Conservation (phyloP, 2,113 vertebrate genomes). For the Alectura lathami region DNA sequence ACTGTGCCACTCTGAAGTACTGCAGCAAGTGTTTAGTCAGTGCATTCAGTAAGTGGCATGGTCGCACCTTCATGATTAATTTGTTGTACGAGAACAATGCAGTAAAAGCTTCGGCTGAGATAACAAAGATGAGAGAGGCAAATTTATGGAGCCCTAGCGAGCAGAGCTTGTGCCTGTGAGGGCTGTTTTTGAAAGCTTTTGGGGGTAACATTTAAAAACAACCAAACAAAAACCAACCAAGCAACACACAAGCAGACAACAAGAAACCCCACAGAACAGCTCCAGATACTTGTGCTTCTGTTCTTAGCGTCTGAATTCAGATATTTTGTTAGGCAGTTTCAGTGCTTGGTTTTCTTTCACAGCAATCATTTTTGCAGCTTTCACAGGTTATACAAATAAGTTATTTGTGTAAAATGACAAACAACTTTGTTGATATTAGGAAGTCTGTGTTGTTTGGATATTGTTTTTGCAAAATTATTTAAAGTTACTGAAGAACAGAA, state of each 20-base stretch:
- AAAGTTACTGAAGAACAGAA: neutral
- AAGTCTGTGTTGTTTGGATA: neutral
- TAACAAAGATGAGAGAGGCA: neutral
- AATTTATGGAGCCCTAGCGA: neutral
- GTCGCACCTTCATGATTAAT: neutral
- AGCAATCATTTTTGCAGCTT: neutral
- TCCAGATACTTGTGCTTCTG: neutral
- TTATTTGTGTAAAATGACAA: neutral
- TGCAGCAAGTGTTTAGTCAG: neutral
- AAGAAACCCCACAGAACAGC: neutral
- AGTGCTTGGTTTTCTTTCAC: neutral
- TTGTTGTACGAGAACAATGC: neutral
- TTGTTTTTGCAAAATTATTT: neutral
- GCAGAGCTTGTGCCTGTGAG: neutral
- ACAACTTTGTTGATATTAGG: neutral
- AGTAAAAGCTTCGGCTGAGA: neutral
- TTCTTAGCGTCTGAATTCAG: neutral
- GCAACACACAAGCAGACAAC: neutral
- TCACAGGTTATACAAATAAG: neutral
- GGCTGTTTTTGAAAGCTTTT: neutral
- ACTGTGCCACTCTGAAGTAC: neutral
- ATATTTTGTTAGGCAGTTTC: neutral
- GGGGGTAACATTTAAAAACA: neutral
- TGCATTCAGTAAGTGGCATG: neutral
- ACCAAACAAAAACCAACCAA: neutral